A percentile compares a stretch with the other conserved stretches of the same genome.
Conservation (phyloP, 1,140 invertebrate species). For the Brachionus rubens region DNA sequence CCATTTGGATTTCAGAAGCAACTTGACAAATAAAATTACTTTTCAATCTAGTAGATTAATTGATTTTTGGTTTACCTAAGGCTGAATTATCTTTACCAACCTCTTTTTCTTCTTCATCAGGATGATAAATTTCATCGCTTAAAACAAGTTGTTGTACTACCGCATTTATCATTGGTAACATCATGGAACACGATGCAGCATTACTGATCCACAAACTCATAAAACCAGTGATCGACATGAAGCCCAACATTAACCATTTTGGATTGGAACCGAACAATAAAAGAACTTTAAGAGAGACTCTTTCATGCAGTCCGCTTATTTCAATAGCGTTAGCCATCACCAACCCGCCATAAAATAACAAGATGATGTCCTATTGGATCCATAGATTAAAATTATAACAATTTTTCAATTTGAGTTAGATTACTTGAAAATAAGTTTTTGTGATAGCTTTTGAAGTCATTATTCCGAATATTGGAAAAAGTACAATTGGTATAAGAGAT, state of each 20-base stretch:
- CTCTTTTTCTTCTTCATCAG: not conserved
- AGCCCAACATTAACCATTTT: constrained; percentile 60
- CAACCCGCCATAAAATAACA: constrained; percentile 71
- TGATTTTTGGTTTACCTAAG: constrained; percentile 50
- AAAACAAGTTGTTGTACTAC: constrained; percentile 17
- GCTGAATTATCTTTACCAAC: not conserved
- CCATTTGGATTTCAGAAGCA: too few relatives aligned
- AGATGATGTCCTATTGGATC: constrained; percentile 69
- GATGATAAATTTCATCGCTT: constrained; percentile 19
- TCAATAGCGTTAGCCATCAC: constrained; percentile 80
- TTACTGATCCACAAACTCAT: constrained; percentile 63
- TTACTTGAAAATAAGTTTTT: constrained; percentile 48
- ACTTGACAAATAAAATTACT: too few relatives aligned
- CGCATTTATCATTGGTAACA: constrained; percentile 56
- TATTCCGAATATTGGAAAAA: constrained; percentile 60
- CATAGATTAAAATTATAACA: constrained; percentile 28
- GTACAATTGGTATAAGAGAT: constrained; percentile 59
- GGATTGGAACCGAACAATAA: constrained; percentile 69
- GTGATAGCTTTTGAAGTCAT: constrained; percentile 53
- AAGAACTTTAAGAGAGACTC: constrained; percentile 76
- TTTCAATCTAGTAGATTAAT: too few relatives aligned
- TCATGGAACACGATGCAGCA: constrained; percentile 61
- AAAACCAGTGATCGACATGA: constrained; percentile 59
- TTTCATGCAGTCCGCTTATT: constrained; percentile 75
- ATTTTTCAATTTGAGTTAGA: not conserved